Evolutionary conservation across 2,888 invertebrate species (phyloP), one percentile per base, ranked within the genome.

Genomic region (Oscheius sp.): DNA sequence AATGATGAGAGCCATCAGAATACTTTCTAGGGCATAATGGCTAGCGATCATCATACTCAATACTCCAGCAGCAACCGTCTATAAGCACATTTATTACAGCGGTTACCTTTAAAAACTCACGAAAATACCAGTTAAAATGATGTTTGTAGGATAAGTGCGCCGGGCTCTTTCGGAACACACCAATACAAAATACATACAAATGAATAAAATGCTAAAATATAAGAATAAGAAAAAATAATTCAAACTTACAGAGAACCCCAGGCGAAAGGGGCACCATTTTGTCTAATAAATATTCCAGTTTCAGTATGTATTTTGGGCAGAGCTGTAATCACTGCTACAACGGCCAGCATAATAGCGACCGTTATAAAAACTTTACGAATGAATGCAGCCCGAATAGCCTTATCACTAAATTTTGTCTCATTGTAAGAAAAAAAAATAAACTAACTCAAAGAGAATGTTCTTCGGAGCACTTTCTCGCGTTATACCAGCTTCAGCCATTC

Each of bases 151-250:
- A 79, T 86, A 88, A 72, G 88, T 88, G 41, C 90, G 86, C 56
- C 90, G 87, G 63, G 89, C 77, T 87, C 89, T 75, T 82, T 87
- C 76, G 76, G 90, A 89, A 84, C 91, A 91, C 43, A 89, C 85
- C 78, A 91, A 85, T 3, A 88, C 86, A 58, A 91, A 85, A 84
- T 90, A 91, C 35, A 89, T 89, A 69, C 89, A 89, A 53, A 91
- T 74, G 86, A 91, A 91, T 16, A 76, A 70, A 5, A 75, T 74
- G 69, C 80, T 80, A 78, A 52, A 82, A 72, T 23, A 13, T 13
- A 12, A 2, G n/a, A 25, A 27, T 59, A 35, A 59, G n/a, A 5
- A 53, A 25, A 2, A 21, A 53, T 1, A 2, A 35, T 35, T 3
- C 35, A 6, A 35, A 35, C 46, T 25, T 46, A 35, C 49, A 64